Base-by-base conservation (phyloP, 2,888 invertebrate genomes). In the Eristalis pertinax region DNA sequence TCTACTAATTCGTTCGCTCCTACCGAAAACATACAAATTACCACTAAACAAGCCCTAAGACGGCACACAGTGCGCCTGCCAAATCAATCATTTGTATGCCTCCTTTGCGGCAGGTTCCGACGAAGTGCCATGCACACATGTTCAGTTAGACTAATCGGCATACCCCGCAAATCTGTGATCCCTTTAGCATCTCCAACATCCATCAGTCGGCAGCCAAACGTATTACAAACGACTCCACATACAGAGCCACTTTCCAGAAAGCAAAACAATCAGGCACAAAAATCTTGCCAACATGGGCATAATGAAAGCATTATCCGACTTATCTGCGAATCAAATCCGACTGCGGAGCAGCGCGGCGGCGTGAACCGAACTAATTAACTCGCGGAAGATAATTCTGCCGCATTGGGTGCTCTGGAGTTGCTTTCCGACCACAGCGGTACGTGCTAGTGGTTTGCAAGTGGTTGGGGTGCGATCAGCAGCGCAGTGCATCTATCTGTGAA, bases 301-400 rank as follows among this genome's bases (percentile, higher is more conserved):
- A 69, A 69, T 56, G 7, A 32, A 56, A 19, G 65, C 65, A 63
- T 63, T 50, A 50, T 50, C 50, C 50, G 50, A 26, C 24, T 60
- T 60, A 60, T 60, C 60, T 26, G 11, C 26, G 60, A 26, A 26
- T 60, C 26, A 13, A 60, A 24, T 29, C 60, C 60, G 26, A 11
- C 56, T 4, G 26, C 24, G 4, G 15, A 22, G 26, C 60, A 2
- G 24, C 60, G 19, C 24, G 15, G 13, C n/a, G 38, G 60, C 70
- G 38, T 60, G 38, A 60, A 73, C 72, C 60, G 29, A 63, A 43
- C 72, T 62, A 63, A 73, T 73, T 73, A 63, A 63, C 43, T 62
- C 26, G 43, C 19, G 26, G 50, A 63, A 62, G 32, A 73, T 63
- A 22, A 29, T 73, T 43, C 62, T 38, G 1, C n/a, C 29, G 26